A percentile compares a stretch with the other conserved stretches of the same genome.
phyloP scores from a whole-genome alignment of 2,797 vertebrate genomes.

The Chloroceryle amazona region DNA sequence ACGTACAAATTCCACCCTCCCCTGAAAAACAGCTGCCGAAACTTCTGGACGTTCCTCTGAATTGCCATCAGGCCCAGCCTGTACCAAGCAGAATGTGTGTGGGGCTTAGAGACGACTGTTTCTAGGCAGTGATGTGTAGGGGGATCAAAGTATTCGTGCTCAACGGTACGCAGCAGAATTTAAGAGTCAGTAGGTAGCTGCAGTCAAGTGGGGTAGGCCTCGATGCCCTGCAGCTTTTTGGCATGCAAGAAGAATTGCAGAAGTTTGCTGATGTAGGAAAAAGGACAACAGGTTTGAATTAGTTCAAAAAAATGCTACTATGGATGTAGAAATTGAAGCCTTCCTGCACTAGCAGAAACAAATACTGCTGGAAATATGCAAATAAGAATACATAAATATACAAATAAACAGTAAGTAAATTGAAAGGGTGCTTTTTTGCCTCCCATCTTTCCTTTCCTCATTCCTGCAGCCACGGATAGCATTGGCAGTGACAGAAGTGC shows the following conservation, averaged over 20 bases:
- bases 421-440: background rate
- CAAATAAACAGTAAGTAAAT: background rate
- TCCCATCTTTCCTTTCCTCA: background rate
- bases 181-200: background rate
- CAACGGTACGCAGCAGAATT: fast-evolving
- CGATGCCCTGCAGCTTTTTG: background rate
- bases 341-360: background rate
- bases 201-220: too few species aligned
- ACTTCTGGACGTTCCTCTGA: conserved; percentile 82
- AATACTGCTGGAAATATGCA: background rate
- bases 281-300: background rate
- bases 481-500: background rate
- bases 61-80: conserved; percentile 79
- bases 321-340: background rate
- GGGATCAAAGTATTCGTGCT: background rate
- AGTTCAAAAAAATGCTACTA: background rate
- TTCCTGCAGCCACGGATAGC: background rate
- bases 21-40: conserved; percentile 82
- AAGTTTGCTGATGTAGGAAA: background rate
- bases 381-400: background rate
- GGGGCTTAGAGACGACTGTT: background rate
- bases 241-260: background rate
- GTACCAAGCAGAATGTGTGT: background rate
- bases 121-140: background rate
- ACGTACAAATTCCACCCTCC: conserved; percentile 84